Conservation (phyloP, 2,888 invertebrate genomes). For the Blera fallax region DNA sequence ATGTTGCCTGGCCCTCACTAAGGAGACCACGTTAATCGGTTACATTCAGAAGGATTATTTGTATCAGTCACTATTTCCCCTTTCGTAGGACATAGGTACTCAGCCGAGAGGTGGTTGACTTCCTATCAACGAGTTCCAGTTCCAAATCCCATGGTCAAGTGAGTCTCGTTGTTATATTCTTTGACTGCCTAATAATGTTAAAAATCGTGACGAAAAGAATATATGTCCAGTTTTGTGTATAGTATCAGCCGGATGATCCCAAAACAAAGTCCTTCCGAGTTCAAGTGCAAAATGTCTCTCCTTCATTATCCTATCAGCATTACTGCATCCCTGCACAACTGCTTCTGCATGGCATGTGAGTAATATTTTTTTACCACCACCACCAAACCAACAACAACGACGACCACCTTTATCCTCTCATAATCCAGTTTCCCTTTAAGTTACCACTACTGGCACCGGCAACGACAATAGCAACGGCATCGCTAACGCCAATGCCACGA, state of each 20-base stretch:
- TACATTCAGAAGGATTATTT: too few relatives aligned
- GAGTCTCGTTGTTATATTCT: too few relatives aligned
- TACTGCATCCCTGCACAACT: slow-evolving; percentile 59
- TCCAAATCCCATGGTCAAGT: too few relatives aligned
- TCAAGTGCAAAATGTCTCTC: slow-evolving; percentile 65
- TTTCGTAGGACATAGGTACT: too few relatives aligned
- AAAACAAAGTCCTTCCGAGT: slow-evolving; percentile 35
- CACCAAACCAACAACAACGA: slow-evolving; percentile 1
- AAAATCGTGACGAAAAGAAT: slow-evolving; percentile 37
- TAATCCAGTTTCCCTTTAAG: slow-evolving; percentile 69
- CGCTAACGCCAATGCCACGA: slow-evolving; percentile 5
- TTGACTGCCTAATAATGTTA: too few relatives aligned
- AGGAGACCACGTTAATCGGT: too few relatives aligned
- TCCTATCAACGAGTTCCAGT: too few relatives aligned
- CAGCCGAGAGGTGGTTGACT: too few relatives aligned
- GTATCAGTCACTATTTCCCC: too few relatives aligned
- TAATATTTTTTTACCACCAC: slow-evolving; percentile 28
- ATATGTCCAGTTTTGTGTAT: slow-evolving; percentile 24
- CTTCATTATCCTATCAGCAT: slow-evolving; percentile 56
- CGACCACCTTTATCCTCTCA: slow-evolving; percentile 57
- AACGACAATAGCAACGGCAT: not conserved
- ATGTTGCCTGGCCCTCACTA: too few relatives aligned
- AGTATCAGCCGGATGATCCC: slow-evolving; percentile 61
- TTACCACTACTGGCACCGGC: slow-evolving; percentile 41
- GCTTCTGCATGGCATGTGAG: slow-evolving; percentile 18